Conservation (phyloP, 2,888 invertebrate species). For the Clepsis dumicolana region DNA sequence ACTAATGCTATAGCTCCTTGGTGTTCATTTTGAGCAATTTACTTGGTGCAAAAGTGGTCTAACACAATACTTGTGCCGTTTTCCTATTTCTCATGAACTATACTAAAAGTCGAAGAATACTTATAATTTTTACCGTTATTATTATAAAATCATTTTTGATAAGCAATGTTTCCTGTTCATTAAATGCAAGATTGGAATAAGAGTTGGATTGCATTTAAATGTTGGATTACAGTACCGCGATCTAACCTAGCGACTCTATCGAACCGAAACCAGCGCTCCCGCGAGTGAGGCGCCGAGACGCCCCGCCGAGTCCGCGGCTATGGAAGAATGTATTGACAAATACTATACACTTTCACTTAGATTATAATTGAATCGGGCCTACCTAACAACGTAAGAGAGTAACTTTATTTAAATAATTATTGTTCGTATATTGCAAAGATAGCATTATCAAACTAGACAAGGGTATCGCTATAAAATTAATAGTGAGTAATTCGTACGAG, state of each 20-base stretch:
- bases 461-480: conserved; percentile 63
- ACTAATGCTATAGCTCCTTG: conserved; percentile 47
- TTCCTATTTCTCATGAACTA: conserved; percentile 34
- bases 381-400: conserved; percentile 76
- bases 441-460: conserved; percentile 61
- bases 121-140: conserved; percentile 25
- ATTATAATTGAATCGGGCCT: conserved; percentile 82
- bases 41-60: conserved; percentile 51
- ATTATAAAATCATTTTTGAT: conserved; percentile 30
- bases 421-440: conserved; percentile 77
- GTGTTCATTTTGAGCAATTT: conserved; percentile 61
- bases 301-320: conserved; percentile 60
- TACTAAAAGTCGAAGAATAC: conserved; percentile 36
- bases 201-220: conserved; percentile 31
- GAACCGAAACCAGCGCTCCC: conserved; percentile 37
- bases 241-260: conserved; percentile 78
- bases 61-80: conserved; percentile 39
- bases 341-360: conserved; percentile 84
- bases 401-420: conserved; percentile 66
- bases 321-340: conserved; percentile 75
- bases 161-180: conserved; percentile 43
- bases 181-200: conserved; percentile 65
- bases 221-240: conserved; percentile 36
- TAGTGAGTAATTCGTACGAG: conserved; percentile 69
- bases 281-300: conserved; percentile 30